phyloP scores from a whole-genome alignment of 1,140 invertebrate genomes.

The Cydia pomonella region DNA sequence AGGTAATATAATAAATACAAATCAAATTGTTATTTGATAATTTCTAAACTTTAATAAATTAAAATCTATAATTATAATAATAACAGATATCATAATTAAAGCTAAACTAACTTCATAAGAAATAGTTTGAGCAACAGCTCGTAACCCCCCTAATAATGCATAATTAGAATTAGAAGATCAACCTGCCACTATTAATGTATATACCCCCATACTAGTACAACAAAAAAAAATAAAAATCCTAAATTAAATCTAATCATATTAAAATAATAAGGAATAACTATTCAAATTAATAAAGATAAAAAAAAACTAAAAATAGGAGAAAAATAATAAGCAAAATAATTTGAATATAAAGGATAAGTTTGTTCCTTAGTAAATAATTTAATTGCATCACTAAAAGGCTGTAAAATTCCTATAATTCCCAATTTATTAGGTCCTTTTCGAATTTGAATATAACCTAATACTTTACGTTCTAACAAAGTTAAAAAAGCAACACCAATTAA shows the following conservation, averaged over 20 bases:
- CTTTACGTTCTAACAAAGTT: conserved; percentile 85
- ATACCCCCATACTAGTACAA: conserved; percentile 83
- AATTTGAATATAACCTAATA: conserved; percentile 85
- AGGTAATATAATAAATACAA: too few species aligned
- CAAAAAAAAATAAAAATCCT: too few species aligned
- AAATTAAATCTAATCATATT: too few species aligned
- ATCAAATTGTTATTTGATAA: too few species aligned
- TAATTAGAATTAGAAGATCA: conserved; percentile 86
- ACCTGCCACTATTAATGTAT: conserved; percentile 81
- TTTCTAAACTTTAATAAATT: too few species aligned
- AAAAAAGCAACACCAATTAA: conserved; percentile 84
- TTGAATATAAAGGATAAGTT: conserved; percentile 73
- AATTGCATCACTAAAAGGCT: conserved; percentile 85
- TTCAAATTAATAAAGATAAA: too few species aligned
- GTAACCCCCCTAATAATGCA: conserved; percentile 83
- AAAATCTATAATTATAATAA: conserved; percentile 67
- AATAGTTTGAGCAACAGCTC: conserved; percentile 84
- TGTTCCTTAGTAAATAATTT: conserved; percentile 85
- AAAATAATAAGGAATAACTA: too few species aligned
- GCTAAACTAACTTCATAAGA: conserved; percentile 85
- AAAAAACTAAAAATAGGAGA: too few species aligned
- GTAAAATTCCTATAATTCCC: conserved; percentile 82
- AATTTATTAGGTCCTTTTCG: conserved; percentile 87
- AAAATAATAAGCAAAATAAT: conserved; percentile 81
- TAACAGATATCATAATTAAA: conserved; percentile 80